A percentile compares a stretch with the other conserved stretches of the same genome.
Evolutionary conservation across 2,113 vertebrate genomes (phyloP).

Genomic region (Corvus hawaiiensis): DNA sequence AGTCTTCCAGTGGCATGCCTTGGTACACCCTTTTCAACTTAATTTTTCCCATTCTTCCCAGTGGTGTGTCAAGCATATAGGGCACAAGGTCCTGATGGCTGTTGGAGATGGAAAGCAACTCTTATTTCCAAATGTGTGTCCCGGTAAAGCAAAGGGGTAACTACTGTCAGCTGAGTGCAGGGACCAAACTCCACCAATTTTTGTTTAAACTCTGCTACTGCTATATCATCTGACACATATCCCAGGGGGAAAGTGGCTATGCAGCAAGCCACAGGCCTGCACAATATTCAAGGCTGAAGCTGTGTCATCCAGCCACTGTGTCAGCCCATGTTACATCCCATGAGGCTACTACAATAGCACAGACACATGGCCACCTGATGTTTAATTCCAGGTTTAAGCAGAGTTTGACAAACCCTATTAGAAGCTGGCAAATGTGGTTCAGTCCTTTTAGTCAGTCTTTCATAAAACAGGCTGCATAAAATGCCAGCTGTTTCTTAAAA

Average conservation of each 20-base stretch:
- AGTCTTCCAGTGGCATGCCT: fast-evolving
- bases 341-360: neutral
- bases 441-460: neutral
- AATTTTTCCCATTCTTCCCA: neutral
- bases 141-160: fast-evolving
- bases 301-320: neutral
- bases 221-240: neutral
- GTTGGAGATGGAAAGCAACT: neutral
- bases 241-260: neutral
- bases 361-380: neutral
- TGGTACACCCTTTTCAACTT: neutral
- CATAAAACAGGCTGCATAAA: neutral
- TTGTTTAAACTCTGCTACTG: neutral
- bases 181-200: neutral
- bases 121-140: neutral
- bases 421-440: neutral
- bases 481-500: neutral
- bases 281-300: neutral
- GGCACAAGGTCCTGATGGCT: neutral
- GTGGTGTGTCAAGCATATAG: neutral
- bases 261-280: neutral
- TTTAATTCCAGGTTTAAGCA: neutral
- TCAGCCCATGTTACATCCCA: neutral
- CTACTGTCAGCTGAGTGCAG: neutral
- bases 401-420: neutral